Evolutionary conservation across 2,888 invertebrate species (phyloP), one percentile per base, ranked within the genome.

Genomic region (Drosophila mulleri): DNA sequence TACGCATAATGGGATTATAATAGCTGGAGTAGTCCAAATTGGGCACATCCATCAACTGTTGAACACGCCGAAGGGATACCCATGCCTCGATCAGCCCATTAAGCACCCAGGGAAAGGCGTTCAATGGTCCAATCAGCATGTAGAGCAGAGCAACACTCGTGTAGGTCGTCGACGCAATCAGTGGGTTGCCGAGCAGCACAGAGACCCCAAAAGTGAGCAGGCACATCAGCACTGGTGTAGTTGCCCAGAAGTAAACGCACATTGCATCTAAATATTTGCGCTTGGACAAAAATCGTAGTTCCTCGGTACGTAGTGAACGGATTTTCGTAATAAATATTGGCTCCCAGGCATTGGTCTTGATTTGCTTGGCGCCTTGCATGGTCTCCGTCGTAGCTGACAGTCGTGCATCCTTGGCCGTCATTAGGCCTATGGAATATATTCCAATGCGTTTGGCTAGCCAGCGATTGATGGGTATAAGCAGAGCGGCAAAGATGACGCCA

Each of bases 201-300:
- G 97, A 97, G 9, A 96, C 95, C 16, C 95, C 95, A 88, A 98
- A 96, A 0, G 98, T 98, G 12, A 98, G 93, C 67, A 98, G 95
- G 3, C 97, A 96, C 86, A 98, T 97, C 23, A 98, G 92, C 32
- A 99, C 97, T 0, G 99, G 99, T 9, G 99, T 99, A 1, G 98
- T 98, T 0, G 99, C 99, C 99, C 99, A 99, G 92, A 99, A 96
- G 92, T 98, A 99, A 16, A 99, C 99, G 93, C 99, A 99, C 70
- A 98, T 93, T 0, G 99, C 99, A 94, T 99, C 99, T 78, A 99
- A 93, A 93, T 99, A 99, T 94, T 99, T 99, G 70, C 98, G 94
- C 11, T 96, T 96, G 79, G 96, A 96, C 67, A 98, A 93, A 91
- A 96, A 96, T 66, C 95, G 94, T 57, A 98, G 91, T 93, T 98